Evolutionary conservation across 2,113 vertebrate genomes (phyloP), one percentile per base, ranked within the genome.

Genomic region (Hypocryptadius cinnamomeus): DNA sequence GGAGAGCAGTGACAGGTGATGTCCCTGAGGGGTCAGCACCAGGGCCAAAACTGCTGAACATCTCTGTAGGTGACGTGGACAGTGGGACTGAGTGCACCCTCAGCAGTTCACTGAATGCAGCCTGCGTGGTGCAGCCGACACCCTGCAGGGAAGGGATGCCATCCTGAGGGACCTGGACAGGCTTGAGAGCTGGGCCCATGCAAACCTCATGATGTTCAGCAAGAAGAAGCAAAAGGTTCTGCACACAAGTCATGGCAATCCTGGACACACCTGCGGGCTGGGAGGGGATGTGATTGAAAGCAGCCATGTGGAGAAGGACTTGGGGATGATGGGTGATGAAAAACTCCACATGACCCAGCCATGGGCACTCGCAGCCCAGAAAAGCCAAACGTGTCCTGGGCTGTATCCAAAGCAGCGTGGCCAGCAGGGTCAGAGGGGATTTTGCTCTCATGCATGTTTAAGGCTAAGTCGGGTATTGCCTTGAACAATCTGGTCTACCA

Each of bases 311-410:
- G 35, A 48, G 44, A 42, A 60, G 16, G 18, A 37, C 9, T 17
- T 44, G 18, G 37, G 8, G 13, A 31, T 42, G 51, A 59, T 25
- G 44, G 9, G 1, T 51, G 44, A 59, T 37, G 33, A 31, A 59
- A 50, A 57, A 25, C 3, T 59, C 44, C 9, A 2, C 0, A 1
- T 14, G 16, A 61, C 20, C 1, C 9, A 7, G 31, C 5, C 2
- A 7, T 3, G 31, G 0, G 53, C 4, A 1, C 21, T 50, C 3
- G 0, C 6, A 44, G 33, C 27, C 27, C 27, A 60, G 18, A 69
- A 15, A 15, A 33, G 22, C 27, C 63, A 78, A 23, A 1, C 0
- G 0, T 44, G 27, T 13, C 33, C 54, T 53, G 39, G 31, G 28
- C 19, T 78, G 15, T 28, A 61, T 20, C 53, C 35, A 30, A 11